Evolutionary conservation across 1,140 invertebrate species (phyloP).

Genomic region (Trichonephila clavipes): DNA sequence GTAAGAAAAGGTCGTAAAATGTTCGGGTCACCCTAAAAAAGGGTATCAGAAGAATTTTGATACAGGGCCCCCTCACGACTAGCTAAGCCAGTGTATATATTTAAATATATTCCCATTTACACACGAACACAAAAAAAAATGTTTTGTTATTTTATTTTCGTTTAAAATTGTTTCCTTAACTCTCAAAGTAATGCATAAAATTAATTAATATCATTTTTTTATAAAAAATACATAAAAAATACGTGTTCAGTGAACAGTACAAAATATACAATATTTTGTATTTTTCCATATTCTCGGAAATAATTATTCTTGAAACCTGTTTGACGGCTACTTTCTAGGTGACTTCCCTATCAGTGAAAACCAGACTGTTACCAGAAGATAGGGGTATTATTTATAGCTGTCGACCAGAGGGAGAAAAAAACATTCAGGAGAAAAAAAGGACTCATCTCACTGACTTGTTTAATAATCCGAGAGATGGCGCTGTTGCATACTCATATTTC

Average conservation of each 20-base stretch:
- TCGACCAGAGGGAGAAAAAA: not conserved
- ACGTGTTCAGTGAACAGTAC: not conserved
- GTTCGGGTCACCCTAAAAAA: too few species aligned
- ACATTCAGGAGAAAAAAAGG: not conserved
- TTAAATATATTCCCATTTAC: too few species aligned
- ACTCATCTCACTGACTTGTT: not conserved
- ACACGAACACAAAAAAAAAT: too few species aligned
- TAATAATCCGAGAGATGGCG: conserved; percentile 26
- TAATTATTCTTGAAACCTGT: conserved; percentile 4
- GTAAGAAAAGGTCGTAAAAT: too few species aligned
- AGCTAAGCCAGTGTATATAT: too few species aligned
- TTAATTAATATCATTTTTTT: too few species aligned
- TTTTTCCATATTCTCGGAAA: not conserved
- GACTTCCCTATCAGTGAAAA: conserved; percentile 1
- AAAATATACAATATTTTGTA: not conserved
- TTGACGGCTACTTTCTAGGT: not conserved
- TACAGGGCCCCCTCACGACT: too few species aligned
- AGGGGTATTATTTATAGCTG: conserved; percentile 17
- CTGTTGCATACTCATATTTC: conserved; percentile 15
- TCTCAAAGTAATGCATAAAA: too few species aligned
- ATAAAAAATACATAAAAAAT: too few species aligned
- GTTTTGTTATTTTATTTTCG: too few species aligned
- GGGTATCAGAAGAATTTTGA: too few species aligned
- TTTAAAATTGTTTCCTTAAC: too few species aligned
- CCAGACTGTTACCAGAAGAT: not conserved